These are phyloP conservation scores for Phalacrocorax pelagicus DNA, from an alignment of 2,113 vertebrate genomes.

Conservation along the genomic window DNA sequence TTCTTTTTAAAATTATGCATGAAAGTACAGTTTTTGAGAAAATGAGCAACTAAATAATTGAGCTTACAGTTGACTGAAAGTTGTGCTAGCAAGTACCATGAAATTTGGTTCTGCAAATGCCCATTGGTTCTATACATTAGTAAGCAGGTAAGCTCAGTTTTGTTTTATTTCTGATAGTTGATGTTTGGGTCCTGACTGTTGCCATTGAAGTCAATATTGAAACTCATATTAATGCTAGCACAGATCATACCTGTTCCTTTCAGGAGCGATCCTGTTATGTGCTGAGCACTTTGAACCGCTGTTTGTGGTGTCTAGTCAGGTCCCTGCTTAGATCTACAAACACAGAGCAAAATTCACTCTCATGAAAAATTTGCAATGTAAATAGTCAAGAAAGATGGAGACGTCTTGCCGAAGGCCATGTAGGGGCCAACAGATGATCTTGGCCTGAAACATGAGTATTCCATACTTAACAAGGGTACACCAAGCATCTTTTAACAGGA, in stretches of 20 bases:
- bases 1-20: neutral
- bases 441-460: neutral
- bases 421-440: neutral
- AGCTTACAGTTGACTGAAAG: neutral
- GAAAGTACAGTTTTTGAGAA: neutral
- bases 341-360: neutral
- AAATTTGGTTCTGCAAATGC: neutral
- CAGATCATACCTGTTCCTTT: neutral
- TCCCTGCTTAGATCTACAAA: neutral
- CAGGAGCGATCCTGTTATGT: fast-evolving
- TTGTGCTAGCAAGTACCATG: neutral
- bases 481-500: neutral
- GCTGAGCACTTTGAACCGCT: neutral
- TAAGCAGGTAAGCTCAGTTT: neutral
- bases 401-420: neutral
- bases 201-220: neutral
- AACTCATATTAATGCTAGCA: neutral
- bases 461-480: neutral
- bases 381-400: neutral
- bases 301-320: neutral
- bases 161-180: neutral
- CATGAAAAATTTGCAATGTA: neutral
- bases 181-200: neutral
- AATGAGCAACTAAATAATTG: neutral
- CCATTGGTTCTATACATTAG: neutral